phyloP scores from a whole-genome alignment of 2,888 invertebrate species.

The Drosophila kuntzei region DNA sequence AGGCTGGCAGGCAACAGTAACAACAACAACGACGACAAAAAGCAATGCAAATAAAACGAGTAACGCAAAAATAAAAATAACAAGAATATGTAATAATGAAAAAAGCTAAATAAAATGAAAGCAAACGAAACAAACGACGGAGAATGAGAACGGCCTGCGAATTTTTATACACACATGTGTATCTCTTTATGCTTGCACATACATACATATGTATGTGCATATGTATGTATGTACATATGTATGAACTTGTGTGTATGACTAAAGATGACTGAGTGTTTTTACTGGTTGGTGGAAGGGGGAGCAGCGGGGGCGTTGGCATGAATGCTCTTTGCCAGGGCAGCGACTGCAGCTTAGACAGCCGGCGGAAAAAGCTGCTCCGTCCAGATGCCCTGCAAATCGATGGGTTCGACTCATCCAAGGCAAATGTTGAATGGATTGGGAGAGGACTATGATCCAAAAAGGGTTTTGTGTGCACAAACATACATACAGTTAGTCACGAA shows the following conservation, averaged over 20 bases:
- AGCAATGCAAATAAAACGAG: slow-evolving; percentile 60
- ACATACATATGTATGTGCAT: not conserved
- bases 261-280: slow-evolving; percentile 27
- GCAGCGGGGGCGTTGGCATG: slow-evolving; percentile 41
- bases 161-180: slow-evolving; percentile 58
- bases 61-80: slow-evolving; percentile 61
- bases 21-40: slow-evolving; percentile 28
- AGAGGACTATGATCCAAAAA: slow-evolving; percentile 14
- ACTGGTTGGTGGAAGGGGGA: not conserved
- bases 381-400: slow-evolving; percentile 45
- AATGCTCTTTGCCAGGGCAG: slow-evolving; percentile 40
- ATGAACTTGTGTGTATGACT: slow-evolving; percentile 1
- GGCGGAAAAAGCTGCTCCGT: not conserved
- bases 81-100: slow-evolving; percentile 63
- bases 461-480: slow-evolving; percentile 9
- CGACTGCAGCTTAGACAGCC: slow-evolving; percentile 35
- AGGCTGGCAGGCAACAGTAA: slow-evolving; percentile 39
- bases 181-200: slow-evolving; percentile 7
- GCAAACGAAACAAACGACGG: slow-evolving; percentile 52
- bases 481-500: not conserved
- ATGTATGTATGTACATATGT: slow-evolving; percentile 12
- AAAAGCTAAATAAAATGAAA: slow-evolving; percentile 63
- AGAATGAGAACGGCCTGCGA: slow-evolving; percentile 62
- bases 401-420: slow-evolving; percentile 34
- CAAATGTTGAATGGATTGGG: slow-evolving; percentile 41